These are phyloP conservation scores for Zapornia atra DNA, from an alignment of 2,113 vertebrate species.

Conservation along the genomic window DNA sequence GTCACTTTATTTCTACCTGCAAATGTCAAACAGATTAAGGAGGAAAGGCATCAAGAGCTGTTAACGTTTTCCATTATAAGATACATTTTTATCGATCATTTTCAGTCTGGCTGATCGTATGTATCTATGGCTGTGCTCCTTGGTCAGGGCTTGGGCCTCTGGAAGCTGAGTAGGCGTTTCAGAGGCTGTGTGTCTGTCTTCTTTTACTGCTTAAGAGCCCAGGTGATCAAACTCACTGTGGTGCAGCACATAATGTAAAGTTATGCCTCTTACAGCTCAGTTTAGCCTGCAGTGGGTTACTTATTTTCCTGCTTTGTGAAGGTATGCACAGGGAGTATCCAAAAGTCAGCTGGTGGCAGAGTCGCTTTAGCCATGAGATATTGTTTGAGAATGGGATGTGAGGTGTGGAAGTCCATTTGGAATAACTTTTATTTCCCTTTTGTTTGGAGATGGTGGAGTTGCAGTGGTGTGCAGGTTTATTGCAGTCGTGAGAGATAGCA, in stretches of 20 bases:
- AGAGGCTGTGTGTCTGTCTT: neutral
- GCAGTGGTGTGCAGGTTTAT: neutral
- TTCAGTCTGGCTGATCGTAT: slow-evolving; percentile 1
- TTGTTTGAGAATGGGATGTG: neutral
- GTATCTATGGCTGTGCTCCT: neutral
- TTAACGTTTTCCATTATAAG: slow-evolving; percentile 2
- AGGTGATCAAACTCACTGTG: neutral
- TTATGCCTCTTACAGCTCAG: neutral
- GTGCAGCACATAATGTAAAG: neutral
- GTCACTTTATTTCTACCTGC: slow-evolving; percentile 36
- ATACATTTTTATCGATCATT: neutral
- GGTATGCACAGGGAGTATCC: neutral
- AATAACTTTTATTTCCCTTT: neutral
- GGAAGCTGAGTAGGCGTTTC: neutral
- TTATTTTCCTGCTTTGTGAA: neutral
- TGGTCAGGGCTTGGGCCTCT: neutral
- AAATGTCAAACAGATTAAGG: slow-evolving; percentile 47
- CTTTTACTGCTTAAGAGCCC: neutral
- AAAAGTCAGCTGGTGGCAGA: neutral
- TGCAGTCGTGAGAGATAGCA: neutral
- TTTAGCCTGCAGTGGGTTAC: neutral
- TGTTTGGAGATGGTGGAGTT: neutral
- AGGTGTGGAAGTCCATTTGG: neutral
- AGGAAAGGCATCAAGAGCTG: slow-evolving; percentile 2
- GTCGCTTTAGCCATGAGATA: neutral